Conservation (phyloP, 2,797 vertebrate genomes). For the Arrhamphus sclerolepis region DNA sequence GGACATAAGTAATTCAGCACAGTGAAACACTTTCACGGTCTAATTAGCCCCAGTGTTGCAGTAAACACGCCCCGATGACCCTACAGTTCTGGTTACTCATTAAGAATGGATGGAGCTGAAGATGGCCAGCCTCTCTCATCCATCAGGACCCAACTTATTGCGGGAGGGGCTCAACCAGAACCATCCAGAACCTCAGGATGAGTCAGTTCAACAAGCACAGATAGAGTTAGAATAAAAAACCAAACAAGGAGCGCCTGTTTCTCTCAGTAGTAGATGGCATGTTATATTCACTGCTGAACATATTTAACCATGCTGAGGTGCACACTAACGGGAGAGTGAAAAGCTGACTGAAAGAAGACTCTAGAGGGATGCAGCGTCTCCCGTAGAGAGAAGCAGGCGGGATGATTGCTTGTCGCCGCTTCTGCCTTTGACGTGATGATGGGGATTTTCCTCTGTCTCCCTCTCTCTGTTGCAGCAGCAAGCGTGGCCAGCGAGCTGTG, state of each 20-base stretch:
- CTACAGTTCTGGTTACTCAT: conserved; percentile 69
- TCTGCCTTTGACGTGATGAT: conserved; percentile 57
- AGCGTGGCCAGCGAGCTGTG: conserved; percentile 75
- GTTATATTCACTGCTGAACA: conserved; percentile 10
- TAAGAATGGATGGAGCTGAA: conserved; percentile 66
- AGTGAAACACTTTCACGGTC: conserved; percentile 77
- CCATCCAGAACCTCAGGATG: conserved; percentile 27
- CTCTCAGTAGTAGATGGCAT: neutral
- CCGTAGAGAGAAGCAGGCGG: conserved; percentile 25
- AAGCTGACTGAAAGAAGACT: conserved; percentile 35
- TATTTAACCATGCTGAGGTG: neutral
- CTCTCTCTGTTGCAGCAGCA: conserved; percentile 64
- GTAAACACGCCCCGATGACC: conserved; percentile 75
- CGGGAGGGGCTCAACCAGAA: conserved; percentile 26
- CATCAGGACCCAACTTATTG: conserved; percentile 36
- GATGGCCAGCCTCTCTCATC: conserved; percentile 41
- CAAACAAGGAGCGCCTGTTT: conserved; percentile 9
- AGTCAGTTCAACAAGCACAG: conserved; percentile 4
- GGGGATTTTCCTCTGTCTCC: conserved; percentile 65
- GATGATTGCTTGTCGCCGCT: conserved; percentile 35
- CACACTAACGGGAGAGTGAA: conserved; percentile 4
- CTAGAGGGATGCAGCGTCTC: conserved; percentile 34
- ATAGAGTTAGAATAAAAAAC: neutral
- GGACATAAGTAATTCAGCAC: conserved; percentile 73
- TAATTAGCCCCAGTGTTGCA: conserved; percentile 76